Evolutionary conservation across 2,797 vertebrate species (phyloP).

Genomic region (Coracias cyanogaster): DNA sequence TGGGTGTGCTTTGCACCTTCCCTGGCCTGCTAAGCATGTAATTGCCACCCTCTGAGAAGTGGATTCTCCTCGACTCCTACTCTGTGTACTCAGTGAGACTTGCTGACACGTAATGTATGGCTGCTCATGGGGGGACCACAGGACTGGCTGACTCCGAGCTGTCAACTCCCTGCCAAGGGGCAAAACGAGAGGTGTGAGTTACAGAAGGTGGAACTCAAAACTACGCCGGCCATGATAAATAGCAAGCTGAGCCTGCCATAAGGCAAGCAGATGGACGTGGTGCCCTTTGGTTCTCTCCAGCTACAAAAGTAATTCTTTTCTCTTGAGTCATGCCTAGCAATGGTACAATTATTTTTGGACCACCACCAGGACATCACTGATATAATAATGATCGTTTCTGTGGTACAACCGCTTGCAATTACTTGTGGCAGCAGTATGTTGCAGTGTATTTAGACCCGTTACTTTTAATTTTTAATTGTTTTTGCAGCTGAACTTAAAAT

Average conservation of each 20-base stretch:
- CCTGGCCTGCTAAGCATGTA: neutral
- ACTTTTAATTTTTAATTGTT: neutral
- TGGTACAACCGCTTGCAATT: neutral
- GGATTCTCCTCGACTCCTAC: neutral
- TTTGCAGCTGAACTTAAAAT: neutral
- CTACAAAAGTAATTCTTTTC: constrained; percentile 12
- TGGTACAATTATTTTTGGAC: constrained; percentile 40
- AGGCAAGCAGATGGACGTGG: constrained; percentile 41
- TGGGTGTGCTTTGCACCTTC: neutral
- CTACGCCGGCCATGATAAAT: rapidly evolving
- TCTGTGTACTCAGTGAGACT: neutral
- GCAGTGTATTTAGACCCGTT: neutral
- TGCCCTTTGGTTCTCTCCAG: constrained; percentile 22
- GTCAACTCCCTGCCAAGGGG: neutral
- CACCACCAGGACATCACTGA: neutral
- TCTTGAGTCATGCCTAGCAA: constrained; percentile 29
- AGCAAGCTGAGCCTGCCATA: constrained; percentile 15
- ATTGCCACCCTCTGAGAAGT: neutral
- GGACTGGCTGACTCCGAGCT: neutral
- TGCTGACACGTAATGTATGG: neutral
- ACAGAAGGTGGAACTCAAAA: neutral
- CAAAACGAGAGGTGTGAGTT: neutral
- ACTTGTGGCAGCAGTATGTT: neutral
- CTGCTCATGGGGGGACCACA: neutral
- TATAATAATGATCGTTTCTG: neutral